Percentiles rank a stretch among this genome's conserved stretches.
Conservation (phyloP, 2,888 invertebrate species). For the Tipula vernalis region DNA sequence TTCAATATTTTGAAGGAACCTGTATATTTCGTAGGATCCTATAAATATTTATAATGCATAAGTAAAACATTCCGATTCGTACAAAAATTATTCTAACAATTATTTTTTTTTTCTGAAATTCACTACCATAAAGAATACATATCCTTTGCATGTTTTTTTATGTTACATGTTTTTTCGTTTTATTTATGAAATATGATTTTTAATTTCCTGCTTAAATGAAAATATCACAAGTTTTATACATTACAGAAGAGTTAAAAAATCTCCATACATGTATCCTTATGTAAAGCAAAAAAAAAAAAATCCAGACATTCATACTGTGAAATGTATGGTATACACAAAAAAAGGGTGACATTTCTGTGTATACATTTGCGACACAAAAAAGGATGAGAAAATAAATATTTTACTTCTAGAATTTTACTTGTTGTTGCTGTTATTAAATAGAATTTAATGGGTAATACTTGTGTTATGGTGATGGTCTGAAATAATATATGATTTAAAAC, state of each 20-base stretch:
- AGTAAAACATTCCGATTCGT: no score
- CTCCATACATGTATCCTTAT: neutral
- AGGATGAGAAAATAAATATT: neutral
- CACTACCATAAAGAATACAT: neutral
- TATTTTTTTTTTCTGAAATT: neutral
- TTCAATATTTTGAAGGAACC: no score
- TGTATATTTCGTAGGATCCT: no score
- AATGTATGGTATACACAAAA: neutral
- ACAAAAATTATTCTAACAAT: no score
- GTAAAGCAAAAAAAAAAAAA: neutral
- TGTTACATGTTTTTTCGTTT: neutral
- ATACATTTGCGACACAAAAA: neutral
- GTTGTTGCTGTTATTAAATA: neutral
- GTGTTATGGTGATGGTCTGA: neutral
- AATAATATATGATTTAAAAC: neutral
- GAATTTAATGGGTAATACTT: neutral
- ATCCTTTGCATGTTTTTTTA: neutral
- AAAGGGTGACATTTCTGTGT: neutral
- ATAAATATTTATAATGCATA: no score
- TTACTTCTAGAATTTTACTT: neutral
- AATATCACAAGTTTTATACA: neutral
- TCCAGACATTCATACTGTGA: neutral
- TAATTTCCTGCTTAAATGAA: neutral
- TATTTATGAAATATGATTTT: conserved; percentile 4
- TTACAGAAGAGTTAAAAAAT: neutral